phyloP scores from a whole-genome alignment of 2,113 vertebrate species.

The Campylomormyrus tamandua region DNA sequence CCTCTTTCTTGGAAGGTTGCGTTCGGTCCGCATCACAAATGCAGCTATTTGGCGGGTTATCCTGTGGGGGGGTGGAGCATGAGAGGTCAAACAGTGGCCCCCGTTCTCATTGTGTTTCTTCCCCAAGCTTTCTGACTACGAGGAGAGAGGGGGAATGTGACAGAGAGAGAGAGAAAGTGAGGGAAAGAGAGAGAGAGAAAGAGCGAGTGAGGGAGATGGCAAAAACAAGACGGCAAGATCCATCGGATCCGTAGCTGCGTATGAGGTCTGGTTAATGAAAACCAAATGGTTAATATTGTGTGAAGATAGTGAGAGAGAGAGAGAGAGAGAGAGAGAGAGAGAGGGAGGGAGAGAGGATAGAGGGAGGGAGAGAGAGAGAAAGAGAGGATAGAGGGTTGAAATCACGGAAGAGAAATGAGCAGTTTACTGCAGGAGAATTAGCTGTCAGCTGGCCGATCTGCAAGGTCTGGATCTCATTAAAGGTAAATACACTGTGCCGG shows the following conservation, averaged over 20 bases:
- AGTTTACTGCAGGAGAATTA: slow-evolving; percentile 25
- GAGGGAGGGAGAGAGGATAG: not conserved
- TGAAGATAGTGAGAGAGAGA: not conserved
- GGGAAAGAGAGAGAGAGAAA: not conserved
- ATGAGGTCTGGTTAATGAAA: not conserved
- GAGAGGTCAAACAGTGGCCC: not conserved
- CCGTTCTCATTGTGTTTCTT: not conserved
- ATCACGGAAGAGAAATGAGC: slow-evolving; percentile 21
- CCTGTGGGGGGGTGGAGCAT: not conserved
- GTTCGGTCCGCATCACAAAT: not conserved
- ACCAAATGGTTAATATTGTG: slow-evolving; percentile 6
- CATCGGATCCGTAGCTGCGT: not conserved
- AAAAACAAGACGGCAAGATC: not conserved
- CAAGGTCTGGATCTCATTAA: slow-evolving; percentile 28
- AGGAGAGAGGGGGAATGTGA: not conserved
- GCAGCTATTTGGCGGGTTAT: not conserved
- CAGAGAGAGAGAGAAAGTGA: not conserved
- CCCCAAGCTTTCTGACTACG: not conserved
- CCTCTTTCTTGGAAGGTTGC: not conserved
- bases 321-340: slow-evolving; percentile 11
- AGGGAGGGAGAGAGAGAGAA: slow-evolving; percentile 3
- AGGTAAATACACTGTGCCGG: slow-evolving; percentile 27
- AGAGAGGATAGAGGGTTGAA: slow-evolving; percentile 7
- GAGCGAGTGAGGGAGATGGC: not conserved
- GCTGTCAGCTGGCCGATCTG: slow-evolving; percentile 13